phyloP scores from a whole-genome alignment of 2,113 vertebrate genomes.

The Macroglossus sobrinus region DNA sequence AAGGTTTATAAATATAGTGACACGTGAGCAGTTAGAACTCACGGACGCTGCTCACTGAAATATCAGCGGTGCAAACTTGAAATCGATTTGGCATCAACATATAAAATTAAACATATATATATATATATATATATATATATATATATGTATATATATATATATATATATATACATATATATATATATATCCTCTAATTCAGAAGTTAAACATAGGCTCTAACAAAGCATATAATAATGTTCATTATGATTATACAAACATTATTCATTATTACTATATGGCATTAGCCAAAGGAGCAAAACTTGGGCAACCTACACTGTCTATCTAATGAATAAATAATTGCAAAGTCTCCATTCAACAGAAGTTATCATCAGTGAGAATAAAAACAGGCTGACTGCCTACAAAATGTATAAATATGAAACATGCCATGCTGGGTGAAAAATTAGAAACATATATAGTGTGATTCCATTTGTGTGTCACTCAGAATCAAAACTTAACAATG shows the following conservation, averaged over 20 bases:
- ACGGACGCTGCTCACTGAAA: neutral
- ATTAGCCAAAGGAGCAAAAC: neutral
- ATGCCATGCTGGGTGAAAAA: neutral
- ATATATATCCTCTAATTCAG: neutral
- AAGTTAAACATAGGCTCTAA: neutral
- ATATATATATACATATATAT: too few relatives aligned
- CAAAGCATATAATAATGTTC: neutral
- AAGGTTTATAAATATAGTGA: neutral
- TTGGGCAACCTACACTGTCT: neutral
- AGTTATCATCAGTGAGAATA: neutral
- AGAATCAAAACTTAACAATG: neutral
- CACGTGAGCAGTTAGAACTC: neutral
- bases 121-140: too few relatives aligned
- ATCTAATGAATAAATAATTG: too few relatives aligned
- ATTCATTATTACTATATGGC: too few relatives aligned
- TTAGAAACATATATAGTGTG: neutral
- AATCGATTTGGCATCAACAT: neutral
- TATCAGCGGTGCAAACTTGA: too few relatives aligned
- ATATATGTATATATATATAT: too few relatives aligned
- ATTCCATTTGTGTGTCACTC: neutral
- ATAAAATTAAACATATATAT: too few relatives aligned
- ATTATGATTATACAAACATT: too few relatives aligned
- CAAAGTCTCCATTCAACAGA: neutral
- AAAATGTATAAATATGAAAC: neutral
- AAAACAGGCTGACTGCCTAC: neutral